These are phyloP conservation scores for Berghia stephanieae DNA, from an alignment of 1,140 invertebrate species.

Conservation along the genomic window DNA sequence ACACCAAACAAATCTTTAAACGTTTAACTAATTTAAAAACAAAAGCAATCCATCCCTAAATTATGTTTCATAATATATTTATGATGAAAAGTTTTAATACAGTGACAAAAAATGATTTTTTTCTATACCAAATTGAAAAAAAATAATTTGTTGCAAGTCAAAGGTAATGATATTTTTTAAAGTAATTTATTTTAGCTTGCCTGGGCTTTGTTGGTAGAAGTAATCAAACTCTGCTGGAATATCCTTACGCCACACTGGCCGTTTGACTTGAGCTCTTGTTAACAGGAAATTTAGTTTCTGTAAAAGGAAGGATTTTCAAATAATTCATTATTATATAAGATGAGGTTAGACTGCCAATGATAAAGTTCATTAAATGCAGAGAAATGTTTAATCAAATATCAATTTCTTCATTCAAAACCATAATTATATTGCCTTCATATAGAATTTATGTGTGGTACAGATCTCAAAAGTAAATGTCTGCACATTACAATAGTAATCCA, in stretches of 20 bases:
- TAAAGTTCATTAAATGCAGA: neutral
- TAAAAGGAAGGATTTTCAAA: neutral
- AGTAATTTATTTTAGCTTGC: neutral
- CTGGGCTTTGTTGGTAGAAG: neutral
- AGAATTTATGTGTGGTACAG: neutral
- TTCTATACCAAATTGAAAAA: neutral
- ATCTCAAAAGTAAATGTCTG: neutral
- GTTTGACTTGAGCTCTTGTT: constrained; percentile 33
- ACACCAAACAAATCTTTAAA: no score
- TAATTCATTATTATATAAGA: neutral
- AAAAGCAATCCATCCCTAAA: neutral
- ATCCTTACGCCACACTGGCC: constrained; percentile 36
- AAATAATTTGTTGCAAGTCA: neutral
- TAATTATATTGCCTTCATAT: neutral
- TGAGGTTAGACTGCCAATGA: neutral
- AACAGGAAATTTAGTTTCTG: constrained; percentile 34
- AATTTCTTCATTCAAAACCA: neutral
- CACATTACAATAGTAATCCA: no score
- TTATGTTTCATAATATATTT: neutral
- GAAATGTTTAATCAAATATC: neutral
- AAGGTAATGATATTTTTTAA: neutral
- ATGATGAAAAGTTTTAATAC: neutral
- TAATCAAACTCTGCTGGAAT: constrained; percentile 32
- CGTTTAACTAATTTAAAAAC: no score
- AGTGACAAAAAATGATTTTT: neutral